These are phyloP conservation scores for Pongo pygmaeus DNA, from an alignment of 2,113 vertebrate species.

Conservation along the genomic window DNA sequence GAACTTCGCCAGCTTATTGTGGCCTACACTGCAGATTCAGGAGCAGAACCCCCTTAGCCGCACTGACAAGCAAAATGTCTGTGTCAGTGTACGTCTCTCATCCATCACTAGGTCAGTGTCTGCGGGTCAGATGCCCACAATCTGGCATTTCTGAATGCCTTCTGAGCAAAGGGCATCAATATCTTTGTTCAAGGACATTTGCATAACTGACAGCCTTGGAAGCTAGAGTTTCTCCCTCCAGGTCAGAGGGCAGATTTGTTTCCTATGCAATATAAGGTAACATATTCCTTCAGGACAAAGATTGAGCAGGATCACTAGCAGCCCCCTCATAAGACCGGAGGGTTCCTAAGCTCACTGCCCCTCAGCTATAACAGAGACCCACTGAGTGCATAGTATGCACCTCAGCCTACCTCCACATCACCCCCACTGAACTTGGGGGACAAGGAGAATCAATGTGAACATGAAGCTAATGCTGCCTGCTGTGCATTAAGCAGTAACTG, in stretches of 20 bases:
- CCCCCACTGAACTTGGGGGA: no score
- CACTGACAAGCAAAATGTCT: no score
- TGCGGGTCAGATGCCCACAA: no score
- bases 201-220: neutral
- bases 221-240: neutral
- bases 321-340: neutral
- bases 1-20: no score
- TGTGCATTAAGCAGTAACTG: no score
- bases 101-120: no score
- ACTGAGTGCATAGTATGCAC: no score
- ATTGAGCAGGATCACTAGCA: neutral
- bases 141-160: neutral
- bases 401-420: neutral
- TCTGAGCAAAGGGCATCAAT: neutral
- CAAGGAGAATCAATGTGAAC: neutral
- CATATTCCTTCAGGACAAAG: neutral
- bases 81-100: no score
- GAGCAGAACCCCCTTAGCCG: no score
- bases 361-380: neutral
- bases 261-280: neutral
- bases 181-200: neutral
- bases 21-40: no score
- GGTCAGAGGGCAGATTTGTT: neutral
- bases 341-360: neutral
- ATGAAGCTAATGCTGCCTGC: neutral